Conservation (phyloP, 2,888 invertebrate genomes). For the Platycnemis pennipes region DNA sequence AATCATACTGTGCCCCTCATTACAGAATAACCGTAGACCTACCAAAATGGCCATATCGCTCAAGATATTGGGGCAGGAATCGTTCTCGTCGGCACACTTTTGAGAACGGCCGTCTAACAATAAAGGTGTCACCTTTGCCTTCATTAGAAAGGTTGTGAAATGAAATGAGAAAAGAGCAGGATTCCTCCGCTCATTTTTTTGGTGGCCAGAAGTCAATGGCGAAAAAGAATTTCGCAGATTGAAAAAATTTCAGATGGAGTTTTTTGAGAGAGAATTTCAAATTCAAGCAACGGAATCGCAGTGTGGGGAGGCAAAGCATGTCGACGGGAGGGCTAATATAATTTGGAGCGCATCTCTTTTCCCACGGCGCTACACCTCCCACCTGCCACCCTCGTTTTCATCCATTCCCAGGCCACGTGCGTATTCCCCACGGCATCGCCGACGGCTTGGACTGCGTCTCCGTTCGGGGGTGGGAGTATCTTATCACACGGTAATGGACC, state of each 20-base stretch:
- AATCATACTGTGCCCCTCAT: not conserved
- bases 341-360: not conserved
- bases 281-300: not conserved
- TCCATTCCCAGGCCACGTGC: not conserved
- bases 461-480: not conserved
- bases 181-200: too few species aligned
- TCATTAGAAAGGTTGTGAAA: too few species aligned
- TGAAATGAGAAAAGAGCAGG: too few species aligned
- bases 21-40: not conserved
- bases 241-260: too few species aligned
- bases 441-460: not conserved
- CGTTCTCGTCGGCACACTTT: too few species aligned
- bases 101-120: too few species aligned
- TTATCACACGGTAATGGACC: constrained; percentile 19
- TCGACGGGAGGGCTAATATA: not conserved
- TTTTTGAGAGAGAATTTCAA: too few species aligned
- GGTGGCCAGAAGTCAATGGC: too few species aligned
- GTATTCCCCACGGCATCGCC: not conserved
- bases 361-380: not conserved
- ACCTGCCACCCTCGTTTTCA: not conserved
- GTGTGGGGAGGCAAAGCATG: not conserved
- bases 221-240: too few species aligned
- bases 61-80: not conserved
- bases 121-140: too few species aligned
- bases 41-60: not conserved